Percentiles rank a stretch among this genome's conserved stretches.
These are phyloP conservation scores for Lymantria dispar DNA, from an alignment of 2,888 invertebrate species.

Conservation along the genomic window DNA sequence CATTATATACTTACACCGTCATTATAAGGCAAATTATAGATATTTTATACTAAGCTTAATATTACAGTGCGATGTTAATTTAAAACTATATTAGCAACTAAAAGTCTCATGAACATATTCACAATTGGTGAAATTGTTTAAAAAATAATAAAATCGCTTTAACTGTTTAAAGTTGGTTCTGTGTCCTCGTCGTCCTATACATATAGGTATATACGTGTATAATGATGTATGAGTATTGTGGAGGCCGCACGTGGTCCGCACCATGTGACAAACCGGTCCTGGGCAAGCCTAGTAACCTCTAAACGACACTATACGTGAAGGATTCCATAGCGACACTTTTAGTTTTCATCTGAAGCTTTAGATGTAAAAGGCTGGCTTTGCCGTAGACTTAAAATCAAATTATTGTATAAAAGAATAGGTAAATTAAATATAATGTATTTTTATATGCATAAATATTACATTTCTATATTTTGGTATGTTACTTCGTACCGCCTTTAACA, in stretches of 20 bases:
- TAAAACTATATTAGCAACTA: background rate
- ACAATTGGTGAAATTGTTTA: background rate
- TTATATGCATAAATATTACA: too few species aligned
- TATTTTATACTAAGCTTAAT: too few species aligned
- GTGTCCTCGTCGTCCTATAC: slow-evolving; percentile 28
- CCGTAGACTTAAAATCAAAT: too few species aligned
- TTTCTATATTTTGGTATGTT: too few species aligned
- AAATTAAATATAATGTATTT: too few species aligned
- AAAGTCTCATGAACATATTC: background rate
- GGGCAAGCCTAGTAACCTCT: slow-evolving; percentile 78
- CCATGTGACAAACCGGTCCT: slow-evolving; percentile 80
- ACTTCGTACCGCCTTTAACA: too few species aligned
- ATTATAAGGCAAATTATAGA: too few species aligned
- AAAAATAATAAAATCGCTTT: background rate
- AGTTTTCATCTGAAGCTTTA: slow-evolving; percentile 36
- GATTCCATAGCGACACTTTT: slow-evolving; percentile 57
- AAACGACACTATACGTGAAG: slow-evolving; percentile 66
- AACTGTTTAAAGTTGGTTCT: background rate
- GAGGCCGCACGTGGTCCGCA: slow-evolving; percentile 75
- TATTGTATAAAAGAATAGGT: too few species aligned
- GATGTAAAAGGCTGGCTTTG: too few species aligned
- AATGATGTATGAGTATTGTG: slow-evolving; percentile 45
- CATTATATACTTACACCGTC: too few species aligned
- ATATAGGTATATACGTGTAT: slow-evolving; percentile 21
- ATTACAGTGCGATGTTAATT: too few species aligned